Conservation (phyloP, 2,797 vertebrate species). For the Nannoperca obscura region DNA sequence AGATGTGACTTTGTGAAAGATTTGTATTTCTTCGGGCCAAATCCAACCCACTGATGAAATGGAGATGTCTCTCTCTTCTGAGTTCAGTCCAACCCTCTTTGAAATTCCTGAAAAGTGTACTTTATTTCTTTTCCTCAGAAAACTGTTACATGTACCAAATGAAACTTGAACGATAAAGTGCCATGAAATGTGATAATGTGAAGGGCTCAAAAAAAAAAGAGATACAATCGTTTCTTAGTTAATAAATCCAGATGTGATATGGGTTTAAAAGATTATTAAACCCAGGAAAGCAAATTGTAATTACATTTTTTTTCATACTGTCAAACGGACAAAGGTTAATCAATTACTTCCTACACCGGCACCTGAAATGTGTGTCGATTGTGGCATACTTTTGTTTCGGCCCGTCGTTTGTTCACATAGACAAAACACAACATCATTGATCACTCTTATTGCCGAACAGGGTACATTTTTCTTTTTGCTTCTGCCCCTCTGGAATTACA, state of each 20-base stretch:
- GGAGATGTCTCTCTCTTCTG: conserved; percentile 7
- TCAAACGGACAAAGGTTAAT: neutral
- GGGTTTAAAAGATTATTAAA: neutral
- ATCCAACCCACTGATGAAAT: conserved; percentile 7
- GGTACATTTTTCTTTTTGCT: neutral
- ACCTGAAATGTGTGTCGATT: neutral
- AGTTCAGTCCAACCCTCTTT: neutral
- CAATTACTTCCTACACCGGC: neutral
- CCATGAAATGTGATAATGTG: neutral
- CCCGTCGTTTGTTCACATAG: neutral
- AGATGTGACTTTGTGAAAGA: conserved; percentile 36
- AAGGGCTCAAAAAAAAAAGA: neutral
- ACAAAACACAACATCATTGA: too few relatives aligned
- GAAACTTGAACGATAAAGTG: neutral
- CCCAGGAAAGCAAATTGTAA: neutral
- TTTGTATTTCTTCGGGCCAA: conserved; percentile 19
- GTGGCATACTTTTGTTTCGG: neutral
- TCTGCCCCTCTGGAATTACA: neutral
- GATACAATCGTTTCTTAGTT: neutral
- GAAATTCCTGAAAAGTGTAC: neutral
- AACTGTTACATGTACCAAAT: too few relatives aligned
- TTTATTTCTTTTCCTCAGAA: neutral
- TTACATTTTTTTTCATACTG: neutral
- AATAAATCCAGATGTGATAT: neutral
- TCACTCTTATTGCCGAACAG: neutral